These are phyloP conservation scores for Phodopus roborovskii DNA, from an alignment of 2,113 vertebrate species.

Conservation along the genomic window DNA sequence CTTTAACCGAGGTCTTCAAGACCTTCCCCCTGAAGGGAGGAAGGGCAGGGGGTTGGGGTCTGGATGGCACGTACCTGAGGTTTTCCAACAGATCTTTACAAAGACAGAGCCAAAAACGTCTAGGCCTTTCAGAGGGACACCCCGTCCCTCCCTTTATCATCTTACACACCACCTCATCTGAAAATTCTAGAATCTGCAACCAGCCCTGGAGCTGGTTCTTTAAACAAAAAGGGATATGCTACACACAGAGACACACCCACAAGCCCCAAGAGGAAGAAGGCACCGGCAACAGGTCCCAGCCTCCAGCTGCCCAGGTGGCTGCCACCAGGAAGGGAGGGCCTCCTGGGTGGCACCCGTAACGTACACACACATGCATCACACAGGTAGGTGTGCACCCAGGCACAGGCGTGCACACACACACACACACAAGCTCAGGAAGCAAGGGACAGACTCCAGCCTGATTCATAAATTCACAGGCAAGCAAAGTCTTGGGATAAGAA, in stretches of 20 bases:
- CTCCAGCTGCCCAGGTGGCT: not conserved
- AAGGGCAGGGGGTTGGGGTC: not conserved
- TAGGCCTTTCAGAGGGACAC: not conserved
- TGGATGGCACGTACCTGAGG: not conserved
- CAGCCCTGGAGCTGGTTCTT: not conserved
- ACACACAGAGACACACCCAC: not conserved
- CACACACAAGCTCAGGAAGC: not conserved
- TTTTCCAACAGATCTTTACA: not conserved
- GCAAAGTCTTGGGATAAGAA: not conserved
- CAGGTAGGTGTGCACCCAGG: too few relatives aligned
- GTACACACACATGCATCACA: too few relatives aligned
- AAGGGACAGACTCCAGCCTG: not conserved
- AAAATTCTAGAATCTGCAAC: not conserved
- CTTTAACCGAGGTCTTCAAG: not conserved
- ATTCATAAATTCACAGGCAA: not conserved
- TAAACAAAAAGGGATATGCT: not conserved
- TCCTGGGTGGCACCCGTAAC: not conserved
- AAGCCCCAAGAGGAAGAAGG: not conserved
- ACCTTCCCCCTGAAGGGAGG: too few relatives aligned
- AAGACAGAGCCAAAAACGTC: not conserved
- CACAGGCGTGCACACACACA: not conserved
- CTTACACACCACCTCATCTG: not conserved
- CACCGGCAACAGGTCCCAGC: conserved; percentile 40
- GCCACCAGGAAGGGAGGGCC: not conserved
- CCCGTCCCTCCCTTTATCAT: not conserved